Evolutionary conservation across 2,888 invertebrate genomes (phyloP).

Genomic region (Tetanocera ferruginea): DNA sequence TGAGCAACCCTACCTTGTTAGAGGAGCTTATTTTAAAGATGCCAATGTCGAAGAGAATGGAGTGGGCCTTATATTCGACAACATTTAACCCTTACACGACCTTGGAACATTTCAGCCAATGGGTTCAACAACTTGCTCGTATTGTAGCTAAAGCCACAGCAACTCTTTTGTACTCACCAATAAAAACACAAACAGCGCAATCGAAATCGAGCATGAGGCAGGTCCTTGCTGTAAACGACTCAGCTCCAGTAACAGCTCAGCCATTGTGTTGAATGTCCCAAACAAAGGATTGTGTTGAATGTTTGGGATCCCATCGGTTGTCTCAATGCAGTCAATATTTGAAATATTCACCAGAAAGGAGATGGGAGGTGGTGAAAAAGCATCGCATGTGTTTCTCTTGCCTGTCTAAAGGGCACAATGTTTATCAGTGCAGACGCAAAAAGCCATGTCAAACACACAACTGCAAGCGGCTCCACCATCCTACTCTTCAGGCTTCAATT

Average conservation of each 20-base stretch:
- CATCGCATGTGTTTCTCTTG: too few relatives aligned
- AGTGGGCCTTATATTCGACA: background rate
- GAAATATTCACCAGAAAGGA: background rate
- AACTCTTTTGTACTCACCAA: background rate
- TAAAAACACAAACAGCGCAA: background rate
- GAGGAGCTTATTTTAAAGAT: background rate
- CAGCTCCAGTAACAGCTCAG: too few relatives aligned
- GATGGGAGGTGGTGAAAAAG: too few relatives aligned
- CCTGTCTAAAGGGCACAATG: too few relatives aligned
- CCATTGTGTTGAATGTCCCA: too few relatives aligned
- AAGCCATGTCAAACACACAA: too few relatives aligned
- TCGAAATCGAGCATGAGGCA: background rate
- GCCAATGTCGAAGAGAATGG: conserved; percentile 11
- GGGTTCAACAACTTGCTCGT: background rate
- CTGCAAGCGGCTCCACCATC: too few relatives aligned
- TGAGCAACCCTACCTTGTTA: conserved; percentile 1
- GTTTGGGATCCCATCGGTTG: background rate
- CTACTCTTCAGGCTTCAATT: too few relatives aligned
- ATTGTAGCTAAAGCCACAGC: background rate
- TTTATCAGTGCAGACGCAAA: too few relatives aligned
- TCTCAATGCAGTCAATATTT: background rate
- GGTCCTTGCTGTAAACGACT: background rate
- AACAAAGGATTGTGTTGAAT: too few relatives aligned
- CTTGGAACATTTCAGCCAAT: conserved; percentile 7
- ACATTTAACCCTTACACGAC: background rate